Evolutionary conservation across 2,888 invertebrate species (phyloP), one percentile per base, ranked within the genome.

Genomic region (Nemoura dubitans): DNA sequence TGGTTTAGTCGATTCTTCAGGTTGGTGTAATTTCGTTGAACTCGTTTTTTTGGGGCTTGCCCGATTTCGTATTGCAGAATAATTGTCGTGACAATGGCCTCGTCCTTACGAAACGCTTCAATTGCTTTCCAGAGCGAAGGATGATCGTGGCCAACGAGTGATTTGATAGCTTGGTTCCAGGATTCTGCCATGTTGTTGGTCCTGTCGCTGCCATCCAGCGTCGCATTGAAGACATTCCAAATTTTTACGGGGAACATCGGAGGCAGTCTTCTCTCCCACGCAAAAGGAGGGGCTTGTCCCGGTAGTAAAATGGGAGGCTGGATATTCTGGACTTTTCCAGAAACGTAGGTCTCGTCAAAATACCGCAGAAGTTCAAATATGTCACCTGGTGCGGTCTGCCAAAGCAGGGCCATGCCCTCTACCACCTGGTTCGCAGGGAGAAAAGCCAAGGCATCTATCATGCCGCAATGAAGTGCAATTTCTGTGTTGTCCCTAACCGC

Each of bases 371-470:
- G 30, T 27, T 28, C 28, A 10, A 81, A 81, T 21, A 81, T 28
- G 6, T 81, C 30, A 16, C 6, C 6, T 6, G 78, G 27, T 78
- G 28, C 28, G 26, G 78, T 78, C n/a, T 81, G 29, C 28, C 21
- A 81, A 7, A 81, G 28, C 14, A 29, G 28, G 7, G 81, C 81
- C 28, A 81, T 30, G 7, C 81, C 81, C 6, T 28, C 81, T 14
- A 81, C 30, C 6, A 81, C 30, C 14, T 30, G 28, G n/a, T 30
- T 10, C 14, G 28, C n/a, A 7, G 30, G 30, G 6, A 30, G 29
- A n/a, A 81, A 81, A 10, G 81, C 81, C 5, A 78, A 26, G 26
- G 76, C 76, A 76, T 76, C 76, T 21, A 76, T 76, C 78, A 81
- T 81, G 29, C 29, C 81, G 27, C 81, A 81, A 28, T 28, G 14